Evolutionary conservation across 2,113 vertebrate species (phyloP).

Genomic region (Erythrocebus patas): DNA sequence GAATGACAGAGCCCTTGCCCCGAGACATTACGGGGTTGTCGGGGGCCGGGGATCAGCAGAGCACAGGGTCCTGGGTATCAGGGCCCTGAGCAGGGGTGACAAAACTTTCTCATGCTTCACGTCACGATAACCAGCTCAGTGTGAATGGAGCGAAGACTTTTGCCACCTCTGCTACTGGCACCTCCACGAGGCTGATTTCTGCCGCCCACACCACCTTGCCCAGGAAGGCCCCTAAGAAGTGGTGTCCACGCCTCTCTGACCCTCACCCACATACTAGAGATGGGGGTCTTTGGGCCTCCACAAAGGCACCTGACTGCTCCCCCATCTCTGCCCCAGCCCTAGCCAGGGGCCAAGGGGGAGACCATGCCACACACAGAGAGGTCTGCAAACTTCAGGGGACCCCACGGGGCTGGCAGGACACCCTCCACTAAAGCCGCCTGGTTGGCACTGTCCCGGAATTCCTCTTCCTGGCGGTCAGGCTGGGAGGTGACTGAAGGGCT

Average conservation of each 20-base stretch:
- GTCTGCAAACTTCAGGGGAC: fast-evolving
- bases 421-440: background rate
- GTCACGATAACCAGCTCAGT: too few species aligned
- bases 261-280: background rate
- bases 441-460: fast-evolving
- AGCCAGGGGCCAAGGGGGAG: background rate
- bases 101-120: too few species aligned
- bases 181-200: too few species aligned
- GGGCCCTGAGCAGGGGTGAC: background rate
- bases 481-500: fast-evolving
- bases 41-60: background rate
- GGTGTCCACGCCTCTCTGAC: fast-evolving
- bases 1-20: too few species aligned
- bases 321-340: too few species aligned
- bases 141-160: fast-evolving
- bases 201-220: background rate
- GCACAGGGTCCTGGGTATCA: fast-evolving
- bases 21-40: fast-evolving
- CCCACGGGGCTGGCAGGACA: background rate
- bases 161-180: fast-evolving
- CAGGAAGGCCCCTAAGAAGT: background rate
- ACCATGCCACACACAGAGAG: fast-evolving
- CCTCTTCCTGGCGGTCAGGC: fast-evolving
- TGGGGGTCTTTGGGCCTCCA: fast-evolving
- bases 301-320: too few species aligned